Percentiles rank a stretch among this genome's conserved stretches.
These are phyloP conservation scores for Morus bassanus DNA, from an alignment of 2,797 vertebrate genomes.

Conservation along the genomic window DNA sequence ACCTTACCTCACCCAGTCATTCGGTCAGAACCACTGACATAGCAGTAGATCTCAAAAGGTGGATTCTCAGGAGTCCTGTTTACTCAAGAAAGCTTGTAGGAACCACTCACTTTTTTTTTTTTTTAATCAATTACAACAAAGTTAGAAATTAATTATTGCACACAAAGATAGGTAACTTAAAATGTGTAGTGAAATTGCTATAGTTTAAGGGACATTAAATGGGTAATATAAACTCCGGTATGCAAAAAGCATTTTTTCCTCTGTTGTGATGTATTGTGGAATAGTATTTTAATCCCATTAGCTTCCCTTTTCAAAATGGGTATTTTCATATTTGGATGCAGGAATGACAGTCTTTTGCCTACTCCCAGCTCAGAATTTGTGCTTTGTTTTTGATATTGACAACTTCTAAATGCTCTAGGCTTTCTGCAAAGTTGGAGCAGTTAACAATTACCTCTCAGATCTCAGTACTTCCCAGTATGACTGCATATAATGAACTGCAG, in stretches of 20 bases:
- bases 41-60: background rate
- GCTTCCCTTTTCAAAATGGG: background rate
- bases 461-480: background rate
- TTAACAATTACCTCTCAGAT: background rate
- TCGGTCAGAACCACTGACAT: slow-evolving; percentile 1
- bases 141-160: background rate
- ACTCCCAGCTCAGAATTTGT: background rate
- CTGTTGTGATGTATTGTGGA: background rate
- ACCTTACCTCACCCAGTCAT: background rate
- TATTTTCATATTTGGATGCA: background rate
- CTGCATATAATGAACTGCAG: background rate
- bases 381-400: background rate
- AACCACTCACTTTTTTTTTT: background rate
- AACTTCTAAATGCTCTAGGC: background rate
- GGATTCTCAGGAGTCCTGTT: slow-evolving; percentile 24
- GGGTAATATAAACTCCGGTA: background rate
- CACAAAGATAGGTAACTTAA: background rate
- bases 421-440: background rate
- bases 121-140: background rate
- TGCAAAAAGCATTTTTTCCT: background rate
- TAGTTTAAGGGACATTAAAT: background rate
- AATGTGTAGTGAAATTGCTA: background rate
- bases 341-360: background rate
- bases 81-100: slow-evolving; percentile 11
- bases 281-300: background rate